Evolutionary conservation across 1,140 invertebrate genomes (phyloP).

Genomic region (Drosophila ogumai): DNA sequence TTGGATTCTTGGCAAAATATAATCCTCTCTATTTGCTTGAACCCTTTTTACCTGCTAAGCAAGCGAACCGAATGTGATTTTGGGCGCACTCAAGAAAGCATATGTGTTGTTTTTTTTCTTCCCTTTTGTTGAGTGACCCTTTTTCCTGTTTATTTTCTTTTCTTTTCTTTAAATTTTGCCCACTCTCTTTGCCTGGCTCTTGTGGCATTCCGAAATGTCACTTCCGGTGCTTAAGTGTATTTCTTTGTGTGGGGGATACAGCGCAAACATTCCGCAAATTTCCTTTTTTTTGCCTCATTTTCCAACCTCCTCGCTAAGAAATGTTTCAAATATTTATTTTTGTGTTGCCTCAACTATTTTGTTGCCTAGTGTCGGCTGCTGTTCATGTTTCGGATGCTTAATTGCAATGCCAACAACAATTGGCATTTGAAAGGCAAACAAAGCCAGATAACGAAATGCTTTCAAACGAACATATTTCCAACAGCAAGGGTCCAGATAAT

Average conservation of each 20-base stretch:
- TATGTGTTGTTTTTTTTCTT: constrained; percentile 31
- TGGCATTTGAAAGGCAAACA: constrained; percentile 66
- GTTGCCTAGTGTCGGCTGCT: constrained; percentile 24
- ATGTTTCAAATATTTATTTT: constrained; percentile 25
- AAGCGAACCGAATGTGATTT: constrained; percentile 7
- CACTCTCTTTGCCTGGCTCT: constrained; percentile 5
- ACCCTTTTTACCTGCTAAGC: constrained; percentile 29
- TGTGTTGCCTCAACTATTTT: constrained; percentile 20
- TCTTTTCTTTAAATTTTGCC: constrained; percentile 5
- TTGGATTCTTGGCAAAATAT: constrained; percentile 5
- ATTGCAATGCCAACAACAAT: constrained; percentile 66
- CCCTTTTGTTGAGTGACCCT: constrained; percentile 20
- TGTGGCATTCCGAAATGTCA: constrained; percentile 61
- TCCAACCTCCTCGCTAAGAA: not conserved
- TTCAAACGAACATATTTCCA: not conserved
- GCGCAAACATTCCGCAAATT: constrained; percentile 50
- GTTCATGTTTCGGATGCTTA: constrained; percentile 32
- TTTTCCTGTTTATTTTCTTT: constrained; percentile 16
- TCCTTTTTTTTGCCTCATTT: constrained; percentile 11
- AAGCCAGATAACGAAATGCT: constrained; percentile 42
- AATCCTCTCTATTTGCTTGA: constrained; percentile 33
- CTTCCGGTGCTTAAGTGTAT: constrained; percentile 60
- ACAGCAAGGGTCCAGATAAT: not conserved
- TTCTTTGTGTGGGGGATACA: constrained; percentile 24
- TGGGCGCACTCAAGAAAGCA: constrained; percentile 19